Percentiles rank a stretch among this genome's conserved stretches.
Conservation (phyloP, 2,113 vertebrate genomes). For the Leptosomus discolor region DNA sequence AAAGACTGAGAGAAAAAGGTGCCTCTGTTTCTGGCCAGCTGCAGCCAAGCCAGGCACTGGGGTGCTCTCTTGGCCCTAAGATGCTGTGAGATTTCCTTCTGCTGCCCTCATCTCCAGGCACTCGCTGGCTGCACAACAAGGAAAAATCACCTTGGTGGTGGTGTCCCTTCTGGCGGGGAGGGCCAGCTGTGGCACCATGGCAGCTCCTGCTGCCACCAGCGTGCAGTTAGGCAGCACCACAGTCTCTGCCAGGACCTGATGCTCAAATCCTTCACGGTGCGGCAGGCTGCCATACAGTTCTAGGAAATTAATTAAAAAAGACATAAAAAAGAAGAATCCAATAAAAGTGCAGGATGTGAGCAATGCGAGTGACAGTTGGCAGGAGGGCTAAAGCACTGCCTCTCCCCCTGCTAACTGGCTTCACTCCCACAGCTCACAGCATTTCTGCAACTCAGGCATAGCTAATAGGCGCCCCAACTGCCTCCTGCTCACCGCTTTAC, state of each 20-base stretch:
- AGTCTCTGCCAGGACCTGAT: neutral
- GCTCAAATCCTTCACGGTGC: neutral
- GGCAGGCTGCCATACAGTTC: neutral
- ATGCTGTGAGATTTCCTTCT: neutral
- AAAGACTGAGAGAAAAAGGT: conserved; percentile 7
- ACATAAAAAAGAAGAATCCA: neutral
- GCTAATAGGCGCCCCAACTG: neutral
- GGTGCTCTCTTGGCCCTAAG: neutral
- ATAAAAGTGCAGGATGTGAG: conserved; percentile 18
- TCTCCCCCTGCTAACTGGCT: neutral
- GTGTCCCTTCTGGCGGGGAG: neutral
- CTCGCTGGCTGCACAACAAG: neutral
- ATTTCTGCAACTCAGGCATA: neutral
- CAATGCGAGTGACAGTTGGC: neutral
- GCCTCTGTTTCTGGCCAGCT: neutral
- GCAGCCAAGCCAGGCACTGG: neutral
- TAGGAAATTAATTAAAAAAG: conserved; percentile 13
- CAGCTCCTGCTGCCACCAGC: neutral
- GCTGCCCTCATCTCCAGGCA: neutral
- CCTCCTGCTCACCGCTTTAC: neutral
- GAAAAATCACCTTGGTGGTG: neutral
- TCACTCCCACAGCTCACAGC: neutral
- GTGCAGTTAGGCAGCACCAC: neutral
- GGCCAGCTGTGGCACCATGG: neutral
- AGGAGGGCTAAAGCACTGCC: neutral